These are phyloP conservation scores for Hydra vulgaris DNA, from an alignment of 30 jellyfish, hydroid and myxozoan genomes.

Conservation along the genomic window DNA sequence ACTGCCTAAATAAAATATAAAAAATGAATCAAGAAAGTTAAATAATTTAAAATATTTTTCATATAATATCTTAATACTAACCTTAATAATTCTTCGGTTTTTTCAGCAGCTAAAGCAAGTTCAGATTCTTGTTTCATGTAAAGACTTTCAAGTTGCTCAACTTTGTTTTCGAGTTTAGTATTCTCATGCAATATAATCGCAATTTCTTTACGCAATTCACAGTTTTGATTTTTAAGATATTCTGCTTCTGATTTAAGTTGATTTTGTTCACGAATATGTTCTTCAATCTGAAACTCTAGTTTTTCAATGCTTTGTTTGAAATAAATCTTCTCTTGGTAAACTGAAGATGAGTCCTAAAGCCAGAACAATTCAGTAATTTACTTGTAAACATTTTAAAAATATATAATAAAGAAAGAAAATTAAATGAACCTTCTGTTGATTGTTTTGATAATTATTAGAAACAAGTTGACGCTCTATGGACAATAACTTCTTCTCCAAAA, in stretches of 20 bases:
- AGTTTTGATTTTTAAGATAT: slow-evolving; percentile 69
- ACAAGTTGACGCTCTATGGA: slow-evolving; percentile 22
- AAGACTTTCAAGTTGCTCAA: slow-evolving; percentile 72
- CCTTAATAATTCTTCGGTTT: slow-evolving; percentile 56
- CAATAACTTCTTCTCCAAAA: slow-evolving; percentile 47
- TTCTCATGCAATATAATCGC: slow-evolving; percentile 87
- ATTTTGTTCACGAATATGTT: slow-evolving; percentile 55
- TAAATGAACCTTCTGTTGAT: background rate
- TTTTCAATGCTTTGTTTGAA: slow-evolving; percentile 61
- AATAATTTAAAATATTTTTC: too few species aligned
- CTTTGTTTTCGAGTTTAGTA: slow-evolving; percentile 75
- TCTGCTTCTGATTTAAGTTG: slow-evolving; percentile 89
- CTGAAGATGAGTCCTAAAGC: slow-evolving; percentile 9
- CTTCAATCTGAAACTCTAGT: slow-evolving; percentile 71
- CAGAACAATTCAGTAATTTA: slow-evolving; percentile 46
- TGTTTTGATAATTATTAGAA: background rate
- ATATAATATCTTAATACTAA: background rate
- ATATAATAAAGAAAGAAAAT: too few species aligned
- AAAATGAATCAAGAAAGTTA: background rate
- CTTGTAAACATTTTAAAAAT: background rate
- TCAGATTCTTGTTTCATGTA: slow-evolving; percentile 74
- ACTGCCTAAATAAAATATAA: slow-evolving; percentile 43
- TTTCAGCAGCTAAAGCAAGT: slow-evolving; percentile 67
- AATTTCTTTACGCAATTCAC: slow-evolving; percentile 85
- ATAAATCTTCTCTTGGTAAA: slow-evolving; percentile 61